Percentiles rank a stretch among this genome's conserved stretches.
Conservation (phyloP, 2,797 vertebrate species). For the Karalla daura region DNA sequence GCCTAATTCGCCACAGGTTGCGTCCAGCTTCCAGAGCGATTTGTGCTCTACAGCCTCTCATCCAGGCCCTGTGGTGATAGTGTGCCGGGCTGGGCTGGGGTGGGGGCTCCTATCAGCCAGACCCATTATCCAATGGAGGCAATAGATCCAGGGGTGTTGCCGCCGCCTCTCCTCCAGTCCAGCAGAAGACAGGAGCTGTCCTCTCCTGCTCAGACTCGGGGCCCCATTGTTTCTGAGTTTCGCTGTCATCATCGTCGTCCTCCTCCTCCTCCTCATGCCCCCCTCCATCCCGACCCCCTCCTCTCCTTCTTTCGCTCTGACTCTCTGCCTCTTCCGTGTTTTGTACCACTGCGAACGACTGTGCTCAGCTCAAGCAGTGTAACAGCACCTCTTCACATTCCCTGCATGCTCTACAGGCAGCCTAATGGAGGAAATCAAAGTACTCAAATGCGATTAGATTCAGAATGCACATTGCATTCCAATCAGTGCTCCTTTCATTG, state of each 20-base stretch:
- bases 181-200: slow-evolving; percentile 45
- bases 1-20: slow-evolving; percentile 82
- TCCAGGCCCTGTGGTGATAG: slow-evolving; percentile 62
- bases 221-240: slow-evolving; percentile 53
- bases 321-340: slow-evolving; percentile 41
- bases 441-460: slow-evolving; percentile 77
- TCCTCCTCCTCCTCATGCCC: not conserved
- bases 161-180: slow-evolving; percentile 41
- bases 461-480: slow-evolving; percentile 67
- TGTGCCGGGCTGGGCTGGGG: slow-evolving; percentile 20
- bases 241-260: slow-evolving; percentile 28
- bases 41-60: slow-evolving; percentile 75
- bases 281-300: slow-evolving; percentile 16
- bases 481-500: slow-evolving; percentile 65
- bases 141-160: slow-evolving; percentile 59
- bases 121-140: slow-evolving; percentile 72
- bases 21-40: slow-evolving; percentile 72
- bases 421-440: slow-evolving; percentile 82
- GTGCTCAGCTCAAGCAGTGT: slow-evolving; percentile 54
- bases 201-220: slow-evolving; percentile 19
- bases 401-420: slow-evolving; percentile 75
- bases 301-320: slow-evolving; percentile 39
- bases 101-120: slow-evolving; percentile 61
- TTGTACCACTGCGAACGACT: slow-evolving; percentile 35
- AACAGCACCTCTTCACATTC: slow-evolving; percentile 70